phyloP scores from a whole-genome alignment of 1,140 invertebrate genomes.

The Pseudomyrmex gracilis region DNA sequence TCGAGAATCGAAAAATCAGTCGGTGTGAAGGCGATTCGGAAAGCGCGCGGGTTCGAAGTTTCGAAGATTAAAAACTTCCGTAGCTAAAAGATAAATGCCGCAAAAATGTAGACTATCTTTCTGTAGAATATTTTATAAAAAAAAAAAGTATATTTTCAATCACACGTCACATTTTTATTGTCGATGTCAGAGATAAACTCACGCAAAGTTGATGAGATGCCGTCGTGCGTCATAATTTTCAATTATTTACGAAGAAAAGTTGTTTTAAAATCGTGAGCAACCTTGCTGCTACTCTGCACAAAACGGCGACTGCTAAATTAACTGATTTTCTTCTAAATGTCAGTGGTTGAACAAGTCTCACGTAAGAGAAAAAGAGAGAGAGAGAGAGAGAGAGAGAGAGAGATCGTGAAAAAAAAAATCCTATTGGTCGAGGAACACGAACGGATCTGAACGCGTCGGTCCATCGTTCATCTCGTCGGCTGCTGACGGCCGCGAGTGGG shows the following conservation, averaged over 20 bases:
- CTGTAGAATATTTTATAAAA: background rate
- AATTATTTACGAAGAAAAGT: background rate
- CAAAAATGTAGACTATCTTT: background rate
- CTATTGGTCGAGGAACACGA: slow-evolving; percentile 26
- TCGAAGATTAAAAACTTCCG: no score
- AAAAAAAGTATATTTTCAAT: background rate
- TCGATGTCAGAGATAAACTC: background rate
- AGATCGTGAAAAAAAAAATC: background rate
- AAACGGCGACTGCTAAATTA: no score
- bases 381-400: no score
- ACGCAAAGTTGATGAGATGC: background rate
- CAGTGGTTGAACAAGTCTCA: background rate
- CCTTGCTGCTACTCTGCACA: no score
- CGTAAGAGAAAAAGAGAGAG: no score
- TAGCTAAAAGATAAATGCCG: no score
- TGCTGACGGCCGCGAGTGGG: slow-evolving; percentile 23
- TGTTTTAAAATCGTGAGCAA: background rate
- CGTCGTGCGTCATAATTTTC: background rate
- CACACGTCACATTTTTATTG: background rate
- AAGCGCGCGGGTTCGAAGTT: background rate
- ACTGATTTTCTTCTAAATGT: no score
- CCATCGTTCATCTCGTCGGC: slow-evolving; percentile 67
- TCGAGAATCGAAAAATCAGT: slow-evolving; percentile 17
- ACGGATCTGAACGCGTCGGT: slow-evolving; percentile 50
- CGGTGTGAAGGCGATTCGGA: slow-evolving; percentile 32